phyloP scores from a whole-genome alignment of 2,888 invertebrate species.

The Philhelius pedissequus region DNA sequence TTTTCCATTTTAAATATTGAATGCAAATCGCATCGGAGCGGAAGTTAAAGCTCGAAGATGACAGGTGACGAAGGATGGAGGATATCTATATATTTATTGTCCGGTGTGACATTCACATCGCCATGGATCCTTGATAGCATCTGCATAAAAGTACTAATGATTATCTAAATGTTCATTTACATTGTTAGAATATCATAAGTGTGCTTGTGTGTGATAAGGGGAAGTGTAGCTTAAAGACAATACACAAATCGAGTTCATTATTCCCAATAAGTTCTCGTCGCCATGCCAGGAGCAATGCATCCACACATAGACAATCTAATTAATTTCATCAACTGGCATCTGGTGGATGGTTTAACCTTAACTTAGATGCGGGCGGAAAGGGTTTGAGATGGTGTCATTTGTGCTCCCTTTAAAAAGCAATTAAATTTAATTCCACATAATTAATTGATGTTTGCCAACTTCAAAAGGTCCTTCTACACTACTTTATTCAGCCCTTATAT shows the following conservation, averaged over 20 bases:
- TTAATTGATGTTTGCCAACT: slow-evolving; percentile 53
- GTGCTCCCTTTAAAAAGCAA: slow-evolving; percentile 56
- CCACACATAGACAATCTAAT: slow-evolving; percentile 46
- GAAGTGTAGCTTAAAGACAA: background rate
- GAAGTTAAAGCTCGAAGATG: background rate
- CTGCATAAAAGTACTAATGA: background rate
- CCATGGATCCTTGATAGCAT: slow-evolving; percentile 13
- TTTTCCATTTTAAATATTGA: background rate
- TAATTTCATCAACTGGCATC: slow-evolving; percentile 50
- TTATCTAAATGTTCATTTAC: slow-evolving; percentile 1
- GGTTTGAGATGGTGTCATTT: background rate
- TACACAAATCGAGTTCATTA: slow-evolving; percentile 61
- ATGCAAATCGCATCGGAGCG: slow-evolving; percentile 31
- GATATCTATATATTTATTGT: background rate
- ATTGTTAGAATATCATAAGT: background rate
- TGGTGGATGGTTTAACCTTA: background rate
- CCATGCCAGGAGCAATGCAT: slow-evolving; percentile 52
- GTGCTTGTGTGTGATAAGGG: slow-evolving; percentile 17
- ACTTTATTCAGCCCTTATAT: too few relatives aligned
- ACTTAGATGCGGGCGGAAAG: background rate
- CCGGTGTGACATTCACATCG: background rate
- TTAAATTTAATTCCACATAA: slow-evolving; percentile 65
- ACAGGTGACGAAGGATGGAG: background rate
- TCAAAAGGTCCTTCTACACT: background rate
- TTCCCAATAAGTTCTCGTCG: slow-evolving; percentile 61